Evolutionary conservation across 2,888 invertebrate species (phyloP), one percentile per base, ranked within the genome.

Genomic region (Caradrina kadenii): DNA sequence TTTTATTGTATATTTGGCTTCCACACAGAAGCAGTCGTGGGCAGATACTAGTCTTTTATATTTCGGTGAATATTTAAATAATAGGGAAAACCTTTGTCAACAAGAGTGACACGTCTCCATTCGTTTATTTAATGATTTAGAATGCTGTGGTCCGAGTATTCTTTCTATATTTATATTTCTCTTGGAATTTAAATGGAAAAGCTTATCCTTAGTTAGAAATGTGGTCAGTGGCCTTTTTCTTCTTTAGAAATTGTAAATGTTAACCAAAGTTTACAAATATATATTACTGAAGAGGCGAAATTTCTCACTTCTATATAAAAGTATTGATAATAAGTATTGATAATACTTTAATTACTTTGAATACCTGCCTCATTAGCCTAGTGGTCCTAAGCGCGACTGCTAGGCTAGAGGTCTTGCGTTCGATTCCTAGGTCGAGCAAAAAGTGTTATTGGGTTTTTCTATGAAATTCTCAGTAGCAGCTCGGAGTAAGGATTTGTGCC

Each of bases 61-160:
- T 79, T 53, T 35, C 42, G 59, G 53, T 50, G 45, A 54, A 54
- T 42, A 65, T 80, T 68, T 76, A 50, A 71, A 64, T 75, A 65
- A 64, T 31, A 68, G 26, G 35, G 7, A 21, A 49, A 39, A 79
- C 78, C 78, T 63, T 68, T 21, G 64, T 79, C 78, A 76, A 13
- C 31, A 7, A 6, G 75, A 65, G 39, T 71, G 78, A 71, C 78
- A 67, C 59, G 66, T 64, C 21, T 60, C 48, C 49, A 22, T 72
- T 73, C 56, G 56, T 64, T 49, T 53, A 61, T 76, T 70, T 70
- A 70, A 67, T 68, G 26, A 71, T 68, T 76, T 22, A 55, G 63
- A 68, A 79, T 63, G 59, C 50, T 26, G 63, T 66, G 79, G 77
- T 69, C 35, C 45, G 19, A 50, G 31, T 15, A 66, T 62, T 60